Evolutionary conservation across 2,888 invertebrate genomes (phyloP).

Genomic region (Dendrolimus houi): DNA sequence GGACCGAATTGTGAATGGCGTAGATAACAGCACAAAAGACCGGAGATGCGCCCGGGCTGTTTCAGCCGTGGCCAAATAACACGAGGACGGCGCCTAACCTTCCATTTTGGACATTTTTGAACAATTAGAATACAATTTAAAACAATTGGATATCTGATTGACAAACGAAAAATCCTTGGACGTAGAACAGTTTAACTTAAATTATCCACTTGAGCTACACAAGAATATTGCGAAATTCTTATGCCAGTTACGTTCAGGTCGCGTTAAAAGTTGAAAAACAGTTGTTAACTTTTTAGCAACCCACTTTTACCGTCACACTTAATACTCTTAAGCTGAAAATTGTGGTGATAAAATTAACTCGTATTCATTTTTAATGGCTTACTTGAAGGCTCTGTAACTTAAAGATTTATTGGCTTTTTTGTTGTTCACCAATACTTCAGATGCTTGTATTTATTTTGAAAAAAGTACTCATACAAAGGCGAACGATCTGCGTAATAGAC

Average conservation of each 20-base stretch:
- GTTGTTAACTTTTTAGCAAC: too few relatives aligned
- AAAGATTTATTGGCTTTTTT: neutral
- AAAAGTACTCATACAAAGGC: neutral
- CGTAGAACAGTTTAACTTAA: neutral
- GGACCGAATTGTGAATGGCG: conserved; percentile 70
- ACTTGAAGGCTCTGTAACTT: too few relatives aligned
- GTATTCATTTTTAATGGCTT: too few relatives aligned
- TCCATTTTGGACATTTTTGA: conserved; percentile 24
- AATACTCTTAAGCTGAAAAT: too few relatives aligned
- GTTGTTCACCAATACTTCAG: conserved; percentile 7
- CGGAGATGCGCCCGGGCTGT: conserved; percentile 59
- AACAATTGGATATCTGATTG: conserved; percentile 5
- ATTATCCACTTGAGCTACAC: too few relatives aligned
- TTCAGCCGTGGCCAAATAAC: conserved; percentile 27
- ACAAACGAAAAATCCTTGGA: conserved; percentile 1
- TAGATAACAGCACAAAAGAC: conserved; percentile 65
- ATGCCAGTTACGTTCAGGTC: too few relatives aligned
- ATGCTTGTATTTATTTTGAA: too few relatives aligned
- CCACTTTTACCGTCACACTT: too few relatives aligned
- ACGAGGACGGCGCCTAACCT: conserved; percentile 40
- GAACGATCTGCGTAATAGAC: conserved; percentile 19
- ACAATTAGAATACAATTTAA: conserved; percentile 18
- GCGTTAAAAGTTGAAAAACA: too few relatives aligned
- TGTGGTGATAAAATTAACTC: too few relatives aligned
- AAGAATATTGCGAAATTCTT: too few relatives aligned